These are phyloP conservation scores for Drosophila arawakana DNA, from an alignment of 1,140 invertebrate species.

Conservation along the genomic window DNA sequence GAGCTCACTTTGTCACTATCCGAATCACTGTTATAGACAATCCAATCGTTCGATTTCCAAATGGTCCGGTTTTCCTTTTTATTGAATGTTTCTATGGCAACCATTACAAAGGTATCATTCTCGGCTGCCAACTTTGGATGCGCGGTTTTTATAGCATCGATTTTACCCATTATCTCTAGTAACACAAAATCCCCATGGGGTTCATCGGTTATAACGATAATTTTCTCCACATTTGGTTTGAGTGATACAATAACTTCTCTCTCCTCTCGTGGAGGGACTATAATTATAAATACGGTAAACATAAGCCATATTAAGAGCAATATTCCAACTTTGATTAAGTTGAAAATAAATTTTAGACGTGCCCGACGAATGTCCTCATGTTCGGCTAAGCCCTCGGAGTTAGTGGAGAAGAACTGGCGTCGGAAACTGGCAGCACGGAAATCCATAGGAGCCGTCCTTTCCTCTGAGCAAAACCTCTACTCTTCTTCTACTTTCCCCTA, in stretches of 20 bases:
- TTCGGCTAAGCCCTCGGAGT: background rate
- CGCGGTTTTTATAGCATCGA: background rate
- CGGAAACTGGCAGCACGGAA: background rate
- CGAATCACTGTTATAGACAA: background rate
- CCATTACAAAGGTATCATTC: background rate
- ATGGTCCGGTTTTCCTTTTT: background rate
- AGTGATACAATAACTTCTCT: background rate
- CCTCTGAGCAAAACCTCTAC: background rate
- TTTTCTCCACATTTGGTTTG: background rate
- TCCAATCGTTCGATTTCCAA: background rate
- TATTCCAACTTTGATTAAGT: background rate
- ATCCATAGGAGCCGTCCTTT: background rate
- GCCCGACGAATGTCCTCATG: background rate
- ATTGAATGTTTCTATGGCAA: constrained; percentile 5
- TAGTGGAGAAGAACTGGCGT: background rate
- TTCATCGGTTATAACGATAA: background rate
- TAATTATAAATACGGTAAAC: background rate
- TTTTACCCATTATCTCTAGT: background rate
- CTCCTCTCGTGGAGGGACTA: background rate
- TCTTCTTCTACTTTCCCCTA: background rate
- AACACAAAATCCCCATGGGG: background rate
- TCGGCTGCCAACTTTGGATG: background rate
- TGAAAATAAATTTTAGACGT: background rate
- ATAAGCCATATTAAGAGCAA: constrained; percentile 65
- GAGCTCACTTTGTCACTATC: background rate